phyloP scores from a whole-genome alignment of 2,888 invertebrate species.

The Drosophila dives region DNA sequence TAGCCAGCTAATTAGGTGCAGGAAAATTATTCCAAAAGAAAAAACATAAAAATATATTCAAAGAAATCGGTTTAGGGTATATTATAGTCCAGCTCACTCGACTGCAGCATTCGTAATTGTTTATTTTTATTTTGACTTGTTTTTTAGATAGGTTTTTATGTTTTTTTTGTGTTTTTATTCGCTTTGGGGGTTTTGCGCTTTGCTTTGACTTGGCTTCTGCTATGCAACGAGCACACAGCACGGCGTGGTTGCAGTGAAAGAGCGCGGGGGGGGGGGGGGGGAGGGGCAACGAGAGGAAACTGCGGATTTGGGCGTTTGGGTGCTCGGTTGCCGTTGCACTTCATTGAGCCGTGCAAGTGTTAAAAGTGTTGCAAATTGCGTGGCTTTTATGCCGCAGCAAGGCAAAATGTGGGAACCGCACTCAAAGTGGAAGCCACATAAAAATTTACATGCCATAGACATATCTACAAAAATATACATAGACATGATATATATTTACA shows the following conservation, averaged over 20 bases:
- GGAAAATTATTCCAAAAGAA: too few relatives aligned
- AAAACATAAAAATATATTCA: too few relatives aligned
- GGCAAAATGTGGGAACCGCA: slow-evolving; percentile 44
- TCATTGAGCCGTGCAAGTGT: slow-evolving; percentile 78
- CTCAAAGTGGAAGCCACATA: slow-evolving; percentile 6
- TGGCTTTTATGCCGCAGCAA: slow-evolving; percentile 61
- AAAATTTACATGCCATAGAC: neutral
- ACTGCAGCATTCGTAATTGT: neutral
- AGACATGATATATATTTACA: neutral
- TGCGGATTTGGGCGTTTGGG: slow-evolving; percentile 25
- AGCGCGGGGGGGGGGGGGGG: too few relatives aligned
- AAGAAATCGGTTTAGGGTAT: too few relatives aligned
- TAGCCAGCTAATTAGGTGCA: too few relatives aligned
- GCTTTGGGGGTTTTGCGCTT: slow-evolving; percentile 50
- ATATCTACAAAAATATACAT: slow-evolving; percentile 5
- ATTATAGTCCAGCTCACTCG: too few relatives aligned
- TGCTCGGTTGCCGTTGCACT: slow-evolving; percentile 65
- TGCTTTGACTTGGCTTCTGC: slow-evolving; percentile 53
- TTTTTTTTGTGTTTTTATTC: slow-evolving; percentile 2
- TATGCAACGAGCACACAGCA: slow-evolving; percentile 1
- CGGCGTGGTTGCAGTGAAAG: neutral
- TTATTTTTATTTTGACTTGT: slow-evolving; percentile 8
- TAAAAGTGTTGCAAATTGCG: slow-evolving; percentile 78
- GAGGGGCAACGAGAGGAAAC: slow-evolving; percentile 10
- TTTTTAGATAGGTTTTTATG: neutral